Evolutionary conservation across 2,113 vertebrate species (phyloP), one percentile per base, ranked within the genome.

Genomic region (Rhagologus leucostigma): DNA sequence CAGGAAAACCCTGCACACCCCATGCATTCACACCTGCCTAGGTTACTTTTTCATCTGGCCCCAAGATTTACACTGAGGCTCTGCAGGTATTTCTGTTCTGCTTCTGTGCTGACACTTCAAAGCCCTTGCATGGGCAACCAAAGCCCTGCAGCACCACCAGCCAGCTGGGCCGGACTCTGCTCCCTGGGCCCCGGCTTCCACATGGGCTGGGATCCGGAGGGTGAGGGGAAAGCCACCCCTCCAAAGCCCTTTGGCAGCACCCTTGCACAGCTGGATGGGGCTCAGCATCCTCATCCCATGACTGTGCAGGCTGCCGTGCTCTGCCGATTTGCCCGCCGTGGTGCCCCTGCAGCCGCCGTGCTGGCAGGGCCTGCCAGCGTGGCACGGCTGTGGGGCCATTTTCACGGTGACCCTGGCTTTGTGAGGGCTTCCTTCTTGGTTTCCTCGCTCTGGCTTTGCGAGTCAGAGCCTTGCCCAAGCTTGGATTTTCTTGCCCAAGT

Each of bases 241-340:
- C 24, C 63, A 11, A 44, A 65, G 27, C 64, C 7, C 7, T 64
- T 76, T 6, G 5, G n/a, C 37, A 90, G 32, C 79, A 75, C 16
- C 10, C 10, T 71, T 87, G 60, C 64, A 50, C 24, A 8, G 52
- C 17, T 50, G 59, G 57, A 17, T 0, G 3, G 44, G 39, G 30
- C 35, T 79, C 6, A 16, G 27, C 29, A 6, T 39, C 57, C 41
- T 32, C 41, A 49, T 17, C 5, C 67, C 1, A 0, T 11, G 59
- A 22, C 62, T 1, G 0, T 13, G 24, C 39, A 21, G 44, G 57
- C 41, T 73, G 29, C n/a, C 71, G 53, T 67, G 56, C 39, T 70
- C 50, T 10, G 4, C 49, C 1, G 6, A 6, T n/a, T 42, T 89
- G 71, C 52, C 26, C 0, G 0, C 55, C 0, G 0, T 1, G 10